Conservation (phyloP, 2,113 vertebrate genomes). For the Rhizomys pruinosus region DNA sequence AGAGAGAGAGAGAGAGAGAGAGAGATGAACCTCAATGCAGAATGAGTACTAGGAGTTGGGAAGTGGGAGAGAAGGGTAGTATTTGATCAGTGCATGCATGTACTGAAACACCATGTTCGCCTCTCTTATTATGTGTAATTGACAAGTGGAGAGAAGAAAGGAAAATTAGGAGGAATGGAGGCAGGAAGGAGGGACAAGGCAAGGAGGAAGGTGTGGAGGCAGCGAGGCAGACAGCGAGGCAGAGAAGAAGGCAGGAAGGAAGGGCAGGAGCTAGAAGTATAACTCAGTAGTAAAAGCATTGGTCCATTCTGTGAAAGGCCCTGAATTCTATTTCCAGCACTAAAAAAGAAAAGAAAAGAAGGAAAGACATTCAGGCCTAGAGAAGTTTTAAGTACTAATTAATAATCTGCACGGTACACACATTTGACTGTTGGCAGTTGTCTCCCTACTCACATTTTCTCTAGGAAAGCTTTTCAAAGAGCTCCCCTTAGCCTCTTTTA, state of each 20-base stretch:
- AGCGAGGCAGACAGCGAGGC: neutral
- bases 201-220: too few relatives aligned
- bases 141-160: neutral
- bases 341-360: neutral
- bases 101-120: neutral
- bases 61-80: neutral
- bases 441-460: neutral
- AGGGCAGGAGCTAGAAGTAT: neutral
- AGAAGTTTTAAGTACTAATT: conserved; percentile 13
- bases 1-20: too few relatives aligned
- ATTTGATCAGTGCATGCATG: neutral
- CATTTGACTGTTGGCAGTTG: neutral
- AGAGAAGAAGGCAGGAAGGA: too few relatives aligned
- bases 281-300: neutral
- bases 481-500: conserved; percentile 31
- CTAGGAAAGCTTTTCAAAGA: conserved; percentile 8
- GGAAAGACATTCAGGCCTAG: neutral
- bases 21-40: neutral
- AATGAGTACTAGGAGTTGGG: neutral
- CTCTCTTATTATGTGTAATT: neutral
- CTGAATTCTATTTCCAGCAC: neutral
- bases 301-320: neutral
- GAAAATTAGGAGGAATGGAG: too few relatives aligned
- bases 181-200: too few relatives aligned
- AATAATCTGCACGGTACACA: neutral